Conservation (phyloP, 2,888 invertebrate genomes). For the Noctua comes region DNA sequence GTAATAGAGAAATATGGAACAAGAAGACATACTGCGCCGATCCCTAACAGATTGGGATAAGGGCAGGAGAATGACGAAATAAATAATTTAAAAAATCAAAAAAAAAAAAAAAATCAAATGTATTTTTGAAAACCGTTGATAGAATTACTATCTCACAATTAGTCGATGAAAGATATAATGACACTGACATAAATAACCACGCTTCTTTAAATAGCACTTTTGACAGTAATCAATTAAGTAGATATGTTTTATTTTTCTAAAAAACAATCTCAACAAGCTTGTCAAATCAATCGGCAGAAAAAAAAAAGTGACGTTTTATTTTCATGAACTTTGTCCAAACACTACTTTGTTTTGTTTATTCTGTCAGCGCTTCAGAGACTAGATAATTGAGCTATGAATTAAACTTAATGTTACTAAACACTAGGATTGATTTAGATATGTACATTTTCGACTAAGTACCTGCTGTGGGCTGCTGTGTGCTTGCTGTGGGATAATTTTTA, state of each 20-base stretch:
- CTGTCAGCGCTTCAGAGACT: constrained; percentile 8
- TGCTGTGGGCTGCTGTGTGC: not conserved
- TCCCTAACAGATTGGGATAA: not conserved
- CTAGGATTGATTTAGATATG: not conserved
- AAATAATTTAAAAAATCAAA: too few relatives aligned
- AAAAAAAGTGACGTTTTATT: not conserved
- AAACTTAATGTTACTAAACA: not conserved
- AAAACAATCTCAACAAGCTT: too few relatives aligned
- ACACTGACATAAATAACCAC: not conserved
- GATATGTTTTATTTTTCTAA: not conserved
- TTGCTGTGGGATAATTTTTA: not conserved
- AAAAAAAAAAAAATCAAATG: too few relatives aligned
- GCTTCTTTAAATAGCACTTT: not conserved
- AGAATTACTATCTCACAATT: not conserved
- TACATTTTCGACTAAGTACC: not conserved
- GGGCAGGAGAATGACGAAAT: not conserved
- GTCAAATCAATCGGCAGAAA: not conserved
- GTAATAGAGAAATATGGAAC: not conserved
- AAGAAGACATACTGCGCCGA: not conserved
- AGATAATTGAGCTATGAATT: not conserved
- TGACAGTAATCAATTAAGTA: not conserved
- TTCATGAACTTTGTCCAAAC: not conserved
- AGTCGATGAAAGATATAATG: not conserved
- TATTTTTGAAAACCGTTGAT: not conserved
- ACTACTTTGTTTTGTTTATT: too few relatives aligned